Conservation (phyloP, 1,140 invertebrate species). For the Lanistes nyassanus region DNA sequence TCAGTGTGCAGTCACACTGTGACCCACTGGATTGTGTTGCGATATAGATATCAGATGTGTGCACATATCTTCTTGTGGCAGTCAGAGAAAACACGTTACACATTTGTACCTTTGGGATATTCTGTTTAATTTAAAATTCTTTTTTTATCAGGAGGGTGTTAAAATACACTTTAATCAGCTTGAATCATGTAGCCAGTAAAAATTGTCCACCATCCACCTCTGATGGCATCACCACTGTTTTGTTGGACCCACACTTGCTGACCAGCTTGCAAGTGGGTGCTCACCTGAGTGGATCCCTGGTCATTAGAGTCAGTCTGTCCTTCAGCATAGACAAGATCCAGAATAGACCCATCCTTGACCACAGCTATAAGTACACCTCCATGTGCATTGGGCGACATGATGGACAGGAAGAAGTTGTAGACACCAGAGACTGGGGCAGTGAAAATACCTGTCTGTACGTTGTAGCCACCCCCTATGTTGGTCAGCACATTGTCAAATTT, state of each 20-base stretch:
- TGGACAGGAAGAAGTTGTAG: slow-evolving; percentile 6
- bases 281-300: slow-evolving; percentile 13
- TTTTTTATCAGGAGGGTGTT: too few species aligned
- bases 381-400: not conserved
- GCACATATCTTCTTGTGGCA: too few species aligned
- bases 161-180: slow-evolving; percentile 10
- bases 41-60: too few species aligned
- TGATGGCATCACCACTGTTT: not conserved
- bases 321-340: slow-evolving; percentile 1
- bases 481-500: slow-evolving; percentile 8
- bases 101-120: not conserved
- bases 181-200: slow-evolving; percentile 12
- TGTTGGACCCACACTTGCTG: slow-evolving; percentile 11
- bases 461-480: slow-evolving; percentile 17
- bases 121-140: not conserved
- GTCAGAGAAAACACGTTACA: too few species aligned
- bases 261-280: not conserved
- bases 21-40: too few species aligned
- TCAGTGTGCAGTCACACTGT: too few species aligned
- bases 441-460: slow-evolving; percentile 9
- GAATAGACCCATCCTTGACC: not conserved
- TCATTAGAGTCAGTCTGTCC: not conserved
- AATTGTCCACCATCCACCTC: not conserved
- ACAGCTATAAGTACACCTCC: not conserved
- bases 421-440: slow-evolving; percentile 12